Percentiles rank a stretch among this genome's conserved stretches.
These are phyloP conservation scores for Aphidius ervi DNA, from an alignment of 1,140 invertebrate species.

Conservation along the genomic window DNA sequence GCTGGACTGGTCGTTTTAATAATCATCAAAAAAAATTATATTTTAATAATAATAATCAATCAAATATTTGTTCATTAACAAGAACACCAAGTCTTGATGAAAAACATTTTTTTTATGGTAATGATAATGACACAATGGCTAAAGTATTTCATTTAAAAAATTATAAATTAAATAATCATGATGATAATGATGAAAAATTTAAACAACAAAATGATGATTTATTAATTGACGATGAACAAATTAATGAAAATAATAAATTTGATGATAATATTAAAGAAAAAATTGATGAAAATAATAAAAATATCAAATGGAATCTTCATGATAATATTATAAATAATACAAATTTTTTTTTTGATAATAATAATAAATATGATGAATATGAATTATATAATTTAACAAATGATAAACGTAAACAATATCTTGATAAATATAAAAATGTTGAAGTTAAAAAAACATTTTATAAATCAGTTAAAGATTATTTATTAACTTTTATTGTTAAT, in stretches of 20 bases:
- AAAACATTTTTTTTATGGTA: slow-evolving; percentile 19
- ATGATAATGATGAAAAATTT: slow-evolving; percentile 1
- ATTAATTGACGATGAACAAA: not conserved
- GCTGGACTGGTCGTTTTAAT: slow-evolving; percentile 28
- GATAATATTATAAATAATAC: slow-evolving; percentile 5
- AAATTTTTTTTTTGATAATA: slow-evolving; percentile 6
- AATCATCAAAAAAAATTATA: slow-evolving; percentile 15
- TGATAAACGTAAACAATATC: not conserved
- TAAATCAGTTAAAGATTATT: slow-evolving; percentile 10
- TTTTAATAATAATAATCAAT: slow-evolving; percentile 9
- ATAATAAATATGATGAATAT: not conserved
- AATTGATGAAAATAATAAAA: not conserved
- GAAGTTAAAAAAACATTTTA: not conserved
- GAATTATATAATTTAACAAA: not conserved
- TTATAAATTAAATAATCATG: not conserved
- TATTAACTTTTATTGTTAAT: slow-evolving; percentile 20
- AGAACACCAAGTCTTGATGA: slow-evolving; percentile 24
- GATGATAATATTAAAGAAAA: not conserved
- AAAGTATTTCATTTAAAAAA: slow-evolving; percentile 20
- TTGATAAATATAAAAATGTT: not conserved
- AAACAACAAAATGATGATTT: not conserved
- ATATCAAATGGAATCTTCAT: not conserved
- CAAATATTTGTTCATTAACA: slow-evolving; percentile 15
- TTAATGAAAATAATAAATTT: not conserved
- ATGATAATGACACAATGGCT: slow-evolving; percentile 18